Evolutionary conservation across 2,113 vertebrate genomes (phyloP).

Genomic region (Tychaedon coryphoeus): DNA sequence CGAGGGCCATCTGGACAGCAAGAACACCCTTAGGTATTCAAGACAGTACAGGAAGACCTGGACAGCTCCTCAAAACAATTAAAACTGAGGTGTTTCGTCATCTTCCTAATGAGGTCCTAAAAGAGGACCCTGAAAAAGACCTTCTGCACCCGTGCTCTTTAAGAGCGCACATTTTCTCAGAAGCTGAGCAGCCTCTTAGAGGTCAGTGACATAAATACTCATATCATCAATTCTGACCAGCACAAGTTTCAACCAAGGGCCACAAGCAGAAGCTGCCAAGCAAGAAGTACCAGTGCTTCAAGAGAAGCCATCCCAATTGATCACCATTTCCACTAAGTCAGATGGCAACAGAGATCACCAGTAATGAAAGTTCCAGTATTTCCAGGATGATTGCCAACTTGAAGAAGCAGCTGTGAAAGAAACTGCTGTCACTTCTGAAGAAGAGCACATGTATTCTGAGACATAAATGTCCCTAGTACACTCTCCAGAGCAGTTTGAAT

Average conservation of each 20-base stretch:
- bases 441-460: background rate
- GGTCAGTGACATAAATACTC: background rate
- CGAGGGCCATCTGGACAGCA: background rate
- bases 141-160: background rate
- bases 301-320: background rate
- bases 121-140: background rate
- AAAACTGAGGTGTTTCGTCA: background rate
- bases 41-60: background rate
- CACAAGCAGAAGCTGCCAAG: background rate
- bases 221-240: background rate
- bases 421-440: background rate
- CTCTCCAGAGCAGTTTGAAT: background rate
- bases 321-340: background rate
- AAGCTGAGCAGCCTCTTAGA: background rate
- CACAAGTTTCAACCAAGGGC: background rate
- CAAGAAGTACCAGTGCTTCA: background rate
- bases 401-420: background rate
- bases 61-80: background rate
- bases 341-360: background rate
- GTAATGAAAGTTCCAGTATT: background rate
- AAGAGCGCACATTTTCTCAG: background rate
- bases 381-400: background rate
- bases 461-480: background rate
- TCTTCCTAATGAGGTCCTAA: background rate
- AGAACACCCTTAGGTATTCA: background rate